phyloP scores from a whole-genome alignment of 2,797 vertebrate species.

The Mus spretus region DNA sequence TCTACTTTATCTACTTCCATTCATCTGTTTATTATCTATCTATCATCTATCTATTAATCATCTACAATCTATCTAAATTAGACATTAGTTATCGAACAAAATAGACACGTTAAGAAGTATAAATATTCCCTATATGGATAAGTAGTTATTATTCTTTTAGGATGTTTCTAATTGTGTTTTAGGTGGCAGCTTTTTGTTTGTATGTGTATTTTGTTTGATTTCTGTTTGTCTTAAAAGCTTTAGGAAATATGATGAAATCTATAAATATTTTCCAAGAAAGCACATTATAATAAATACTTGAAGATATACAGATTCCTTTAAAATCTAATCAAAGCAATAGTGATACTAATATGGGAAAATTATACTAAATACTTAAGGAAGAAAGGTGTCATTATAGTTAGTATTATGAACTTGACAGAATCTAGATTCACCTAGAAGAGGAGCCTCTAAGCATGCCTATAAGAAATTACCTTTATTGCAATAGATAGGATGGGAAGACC shows the following conservation, averaged over 20 bases:
- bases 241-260: neutral
- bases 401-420: neutral
- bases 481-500: neutral
- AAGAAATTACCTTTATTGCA: neutral
- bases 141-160: neutral
- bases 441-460: neutral
- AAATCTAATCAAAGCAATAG: neutral
- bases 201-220: neutral
- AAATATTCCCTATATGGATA: neutral
- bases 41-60: neutral
- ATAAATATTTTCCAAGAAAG: neutral
- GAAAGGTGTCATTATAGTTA: neutral
- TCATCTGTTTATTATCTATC: neutral
- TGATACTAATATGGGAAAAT: neutral
- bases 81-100: neutral
- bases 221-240: slow-evolving; percentile 8
- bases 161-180: neutral
- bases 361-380: neutral
- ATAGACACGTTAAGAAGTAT: neutral
- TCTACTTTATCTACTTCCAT: neutral
- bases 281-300: neutral
- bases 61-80: slow-evolving; percentile 12
- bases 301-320: neutral
- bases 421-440: neutral
- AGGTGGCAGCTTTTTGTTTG: neutral